These are phyloP conservation scores for Crossoptilon crossoptilon DNA, from an alignment of 2,797 vertebrate species.

Conservation along the genomic window DNA sequence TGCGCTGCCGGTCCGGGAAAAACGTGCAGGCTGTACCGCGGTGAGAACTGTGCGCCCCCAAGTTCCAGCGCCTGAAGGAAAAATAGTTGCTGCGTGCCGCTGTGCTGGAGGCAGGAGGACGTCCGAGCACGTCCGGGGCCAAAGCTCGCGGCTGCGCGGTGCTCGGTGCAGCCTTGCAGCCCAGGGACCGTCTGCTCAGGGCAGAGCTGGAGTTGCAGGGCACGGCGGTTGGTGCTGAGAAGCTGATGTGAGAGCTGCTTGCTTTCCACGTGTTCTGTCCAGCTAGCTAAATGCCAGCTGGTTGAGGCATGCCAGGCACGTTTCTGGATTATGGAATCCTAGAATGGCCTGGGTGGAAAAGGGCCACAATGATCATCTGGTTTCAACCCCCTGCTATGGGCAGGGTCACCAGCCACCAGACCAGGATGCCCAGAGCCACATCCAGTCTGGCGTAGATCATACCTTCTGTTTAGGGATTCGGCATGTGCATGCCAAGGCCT, in stretches of 20 bases:
- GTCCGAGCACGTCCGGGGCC: rapidly evolving
- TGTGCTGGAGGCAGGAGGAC: neutral
- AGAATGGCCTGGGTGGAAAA: too few relatives aligned
- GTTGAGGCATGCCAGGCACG: neutral
- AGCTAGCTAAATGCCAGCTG: neutral
- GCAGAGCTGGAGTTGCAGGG: neutral
- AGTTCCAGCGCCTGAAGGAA: neutral
- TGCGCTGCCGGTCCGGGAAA: too few relatives aligned
- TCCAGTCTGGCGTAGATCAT: neutral
- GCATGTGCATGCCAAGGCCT: neutral
- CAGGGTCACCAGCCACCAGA: too few relatives aligned
- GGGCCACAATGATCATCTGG: too few relatives aligned
- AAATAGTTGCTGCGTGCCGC: neutral
- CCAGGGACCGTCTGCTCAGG: too few relatives aligned
- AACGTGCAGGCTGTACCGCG: neutral
- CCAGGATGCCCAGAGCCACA: too few relatives aligned
- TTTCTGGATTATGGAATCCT: too few relatives aligned
- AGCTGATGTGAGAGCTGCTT: rapidly evolving
- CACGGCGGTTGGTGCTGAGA: neutral
- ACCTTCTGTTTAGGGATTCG: neutral
- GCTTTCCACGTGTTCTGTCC: neutral
- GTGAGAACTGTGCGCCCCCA: neutral
- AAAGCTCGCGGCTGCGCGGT: rapidly evolving
- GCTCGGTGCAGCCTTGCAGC: neutral
- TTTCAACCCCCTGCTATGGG: too few relatives aligned